phyloP scores from a whole-genome alignment of 2,797 vertebrate species.

The Myripristis jacobus region DNA sequence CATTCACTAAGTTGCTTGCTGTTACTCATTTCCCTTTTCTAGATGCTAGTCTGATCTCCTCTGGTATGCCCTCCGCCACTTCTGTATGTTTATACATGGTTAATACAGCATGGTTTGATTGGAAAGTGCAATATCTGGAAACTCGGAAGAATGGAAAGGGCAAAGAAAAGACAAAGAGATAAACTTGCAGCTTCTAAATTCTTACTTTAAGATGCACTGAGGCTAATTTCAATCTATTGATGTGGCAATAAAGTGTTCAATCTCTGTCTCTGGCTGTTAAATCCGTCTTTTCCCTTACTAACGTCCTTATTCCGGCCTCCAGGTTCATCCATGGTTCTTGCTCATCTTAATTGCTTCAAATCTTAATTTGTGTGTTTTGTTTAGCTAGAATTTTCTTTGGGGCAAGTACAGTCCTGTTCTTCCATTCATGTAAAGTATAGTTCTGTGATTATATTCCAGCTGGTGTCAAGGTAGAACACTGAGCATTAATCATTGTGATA shows the following conservation, averaged over 20 bases:
- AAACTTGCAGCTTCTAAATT: background rate
- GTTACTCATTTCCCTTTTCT: constrained; percentile 6
- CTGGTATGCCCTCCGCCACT: background rate
- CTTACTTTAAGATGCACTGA: background rate
- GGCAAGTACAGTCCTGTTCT: constrained; percentile 1
- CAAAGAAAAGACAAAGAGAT: background rate
- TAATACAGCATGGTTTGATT: background rate
- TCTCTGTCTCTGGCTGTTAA: background rate
- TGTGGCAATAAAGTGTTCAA: background rate
- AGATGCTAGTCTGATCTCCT: background rate
- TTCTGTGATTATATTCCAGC: constrained; percentile 1
- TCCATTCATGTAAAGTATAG: constrained; percentile 2
- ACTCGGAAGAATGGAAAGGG: background rate
- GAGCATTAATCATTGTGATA: constrained; percentile 19
- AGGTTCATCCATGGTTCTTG: background rate
- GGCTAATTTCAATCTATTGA: constrained; percentile 1
- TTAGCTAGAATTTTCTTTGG: background rate
- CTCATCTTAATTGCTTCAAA: background rate
- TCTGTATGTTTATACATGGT: too few relatives aligned
- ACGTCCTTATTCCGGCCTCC: background rate
- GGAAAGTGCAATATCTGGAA: background rate
- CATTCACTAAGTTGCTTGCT: constrained; percentile 13
- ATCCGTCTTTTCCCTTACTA: background rate
- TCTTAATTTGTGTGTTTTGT: background rate
- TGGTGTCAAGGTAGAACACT: constrained; percentile 14